phyloP scores from a whole-genome alignment of 2,113 vertebrate species.

The Stigmatopora argus region DNA sequence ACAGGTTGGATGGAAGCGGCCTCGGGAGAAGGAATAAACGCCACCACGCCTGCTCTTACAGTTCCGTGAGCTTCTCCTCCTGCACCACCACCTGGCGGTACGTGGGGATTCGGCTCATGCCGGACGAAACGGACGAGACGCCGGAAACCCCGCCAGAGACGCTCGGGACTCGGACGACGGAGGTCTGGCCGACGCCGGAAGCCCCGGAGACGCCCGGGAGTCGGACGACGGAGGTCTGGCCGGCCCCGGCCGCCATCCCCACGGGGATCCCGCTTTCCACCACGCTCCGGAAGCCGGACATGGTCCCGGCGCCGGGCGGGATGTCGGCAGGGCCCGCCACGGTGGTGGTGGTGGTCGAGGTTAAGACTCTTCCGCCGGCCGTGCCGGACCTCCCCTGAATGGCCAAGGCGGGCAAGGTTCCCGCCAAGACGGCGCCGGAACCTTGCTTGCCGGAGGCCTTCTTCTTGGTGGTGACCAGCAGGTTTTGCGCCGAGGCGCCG shows the following conservation, averaged over 20 bases:
- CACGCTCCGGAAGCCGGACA: conserved; percentile 54
- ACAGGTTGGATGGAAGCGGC: not conserved
- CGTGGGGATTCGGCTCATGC: conserved; percentile 4
- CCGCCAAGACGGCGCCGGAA: not conserved
- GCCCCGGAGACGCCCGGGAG: conserved; percentile 3
- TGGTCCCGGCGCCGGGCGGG: conserved; percentile 37
- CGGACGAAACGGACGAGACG: conserved; percentile 2
- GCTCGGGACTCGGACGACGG: conserved; percentile 19
- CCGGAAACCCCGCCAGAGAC: not conserved
- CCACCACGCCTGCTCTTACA: not conserved
- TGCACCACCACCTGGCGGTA: conserved; percentile 21
- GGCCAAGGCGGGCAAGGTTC: not conserved
- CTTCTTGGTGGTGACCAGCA: conserved; percentile 1
- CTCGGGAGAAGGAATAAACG: too few species aligned
- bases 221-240: conserved; percentile 22
- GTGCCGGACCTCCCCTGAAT: conserved; percentile 36
- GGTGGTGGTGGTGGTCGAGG: not conserved
- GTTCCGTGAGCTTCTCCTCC: conserved; percentile 19
- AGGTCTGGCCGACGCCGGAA: conserved; percentile 26
- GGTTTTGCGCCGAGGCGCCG: conserved; percentile 17
- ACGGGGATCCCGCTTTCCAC: conserved; percentile 43
- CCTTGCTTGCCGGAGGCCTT: not conserved
- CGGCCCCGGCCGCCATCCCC: conserved; percentile 40
- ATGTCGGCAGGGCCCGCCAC: conserved; percentile 31
- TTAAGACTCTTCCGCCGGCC: conserved; percentile 17